phyloP scores from a whole-genome alignment of 2,797 vertebrate genomes.

The Vireo griseus region DNA sequence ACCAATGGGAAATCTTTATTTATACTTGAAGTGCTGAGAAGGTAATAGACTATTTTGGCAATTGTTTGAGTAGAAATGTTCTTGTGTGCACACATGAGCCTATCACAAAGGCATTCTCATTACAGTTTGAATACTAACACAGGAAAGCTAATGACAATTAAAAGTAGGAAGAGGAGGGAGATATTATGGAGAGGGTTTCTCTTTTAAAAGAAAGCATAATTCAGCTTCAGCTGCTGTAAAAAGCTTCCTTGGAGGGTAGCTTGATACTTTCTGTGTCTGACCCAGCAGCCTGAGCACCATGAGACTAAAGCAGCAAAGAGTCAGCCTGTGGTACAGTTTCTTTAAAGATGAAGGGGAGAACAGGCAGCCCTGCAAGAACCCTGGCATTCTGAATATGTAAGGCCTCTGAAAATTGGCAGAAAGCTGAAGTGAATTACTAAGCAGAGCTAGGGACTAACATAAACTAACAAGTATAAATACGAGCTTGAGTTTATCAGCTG shows the following conservation, averaged over 20 bases:
- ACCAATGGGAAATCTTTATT: background rate
- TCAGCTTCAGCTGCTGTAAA: background rate
- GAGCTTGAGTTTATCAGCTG: constrained; percentile 19
- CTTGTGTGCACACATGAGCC: background rate
- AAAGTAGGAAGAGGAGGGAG: background rate
- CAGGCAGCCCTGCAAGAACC: background rate
- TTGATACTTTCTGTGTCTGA: background rate
- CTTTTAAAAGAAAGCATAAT: background rate
- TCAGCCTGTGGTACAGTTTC: background rate
- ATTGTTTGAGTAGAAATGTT: background rate
- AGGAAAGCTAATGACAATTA: background rate
- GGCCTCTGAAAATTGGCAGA: background rate
- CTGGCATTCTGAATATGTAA: background rate
- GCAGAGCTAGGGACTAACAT: background rate
- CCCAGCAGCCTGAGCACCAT: background rate
- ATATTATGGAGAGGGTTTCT: background rate
- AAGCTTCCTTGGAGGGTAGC: background rate
- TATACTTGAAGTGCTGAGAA: background rate
- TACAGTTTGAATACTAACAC: background rate
- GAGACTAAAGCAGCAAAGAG: background rate
- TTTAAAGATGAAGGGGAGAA: background rate
- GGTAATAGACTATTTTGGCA: background rate
- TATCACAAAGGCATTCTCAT: background rate
- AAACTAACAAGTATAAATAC: background rate
- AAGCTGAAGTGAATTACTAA: background rate